Conservation (phyloP, 2,888 invertebrate genomes). For the Tenthredo scrophulariae region DNA sequence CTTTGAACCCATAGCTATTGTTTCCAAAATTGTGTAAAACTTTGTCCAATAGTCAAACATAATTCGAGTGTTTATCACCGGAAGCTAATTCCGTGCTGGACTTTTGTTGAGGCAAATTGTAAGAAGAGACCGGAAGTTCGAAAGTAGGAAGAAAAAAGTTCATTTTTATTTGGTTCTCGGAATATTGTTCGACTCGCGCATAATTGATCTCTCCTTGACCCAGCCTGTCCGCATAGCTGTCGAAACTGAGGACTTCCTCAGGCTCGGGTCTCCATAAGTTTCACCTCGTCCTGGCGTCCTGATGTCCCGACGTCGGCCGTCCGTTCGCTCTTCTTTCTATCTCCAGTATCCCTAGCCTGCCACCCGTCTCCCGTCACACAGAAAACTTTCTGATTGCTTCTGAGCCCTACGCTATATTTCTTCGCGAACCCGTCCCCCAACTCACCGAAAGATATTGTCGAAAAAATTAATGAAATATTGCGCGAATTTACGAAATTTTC, state of each 20-base stretch:
- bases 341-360: neutral
- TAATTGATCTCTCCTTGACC: slow-evolving; percentile 43
- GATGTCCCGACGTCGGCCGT: slow-evolving; percentile 25
- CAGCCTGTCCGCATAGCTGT: slow-evolving; percentile 34
- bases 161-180: neutral
- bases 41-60: neutral
- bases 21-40: neutral
- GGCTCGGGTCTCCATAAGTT: slow-evolving; percentile 32
- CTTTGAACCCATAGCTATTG: neutral
- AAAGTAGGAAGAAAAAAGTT: neutral
- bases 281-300: slow-evolving; percentile 16
- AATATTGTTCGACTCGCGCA: slow-evolving; percentile 36
- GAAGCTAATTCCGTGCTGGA: neutral
- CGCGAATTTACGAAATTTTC: neutral
- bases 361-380: slow-evolving; percentile 41
- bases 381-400: slow-evolving; percentile 50
- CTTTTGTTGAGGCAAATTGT: neutral
- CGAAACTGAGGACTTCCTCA: slow-evolving; percentile 25
- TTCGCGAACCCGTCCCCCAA: neutral
- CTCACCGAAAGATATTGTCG: slow-evolving; percentile 26
- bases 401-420: slow-evolving; percentile 6
- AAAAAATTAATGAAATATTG: slow-evolving; percentile 34
- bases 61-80: slow-evolving; percentile 3
- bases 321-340: neutral
- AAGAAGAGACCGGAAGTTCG: neutral